Conservation (phyloP, 2,888 invertebrate genomes). For the Mylabris sibirica region DNA sequence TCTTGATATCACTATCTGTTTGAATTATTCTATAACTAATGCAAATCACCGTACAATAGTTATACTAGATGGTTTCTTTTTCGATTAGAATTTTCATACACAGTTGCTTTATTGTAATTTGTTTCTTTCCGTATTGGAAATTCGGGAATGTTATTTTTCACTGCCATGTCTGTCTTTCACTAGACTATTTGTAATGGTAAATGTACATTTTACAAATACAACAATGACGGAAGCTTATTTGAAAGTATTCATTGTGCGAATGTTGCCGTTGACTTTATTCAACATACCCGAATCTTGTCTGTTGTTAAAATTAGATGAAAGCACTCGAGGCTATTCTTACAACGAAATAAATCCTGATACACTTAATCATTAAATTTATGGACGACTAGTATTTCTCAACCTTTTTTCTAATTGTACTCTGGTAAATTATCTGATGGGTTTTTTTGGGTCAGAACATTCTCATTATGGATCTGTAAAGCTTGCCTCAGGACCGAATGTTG, state of each 20-base stretch:
- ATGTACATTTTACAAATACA: constrained; percentile 1
- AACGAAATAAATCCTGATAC: not conserved
- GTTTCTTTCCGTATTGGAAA: not conserved
- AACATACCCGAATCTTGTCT: not conserved
- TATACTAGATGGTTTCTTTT: not conserved
- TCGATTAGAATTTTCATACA: not conserved
- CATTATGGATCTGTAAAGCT: too few species aligned
- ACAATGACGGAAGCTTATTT: not conserved
- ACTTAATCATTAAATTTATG: not conserved
- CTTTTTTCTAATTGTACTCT: too few species aligned
- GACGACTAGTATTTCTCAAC: too few species aligned
- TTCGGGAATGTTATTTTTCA: not conserved
- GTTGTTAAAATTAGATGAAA: not conserved
- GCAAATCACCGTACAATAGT: not conserved
- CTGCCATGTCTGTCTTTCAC: not conserved
- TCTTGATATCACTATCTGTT: constrained; percentile 25
- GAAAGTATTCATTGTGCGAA: not conserved
- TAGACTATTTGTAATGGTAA: constrained; percentile 4
- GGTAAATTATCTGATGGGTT: too few species aligned
- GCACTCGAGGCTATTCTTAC: not conserved
- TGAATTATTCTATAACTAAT: not conserved
- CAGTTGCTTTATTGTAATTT: not conserved
- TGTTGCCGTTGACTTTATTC: not conserved
- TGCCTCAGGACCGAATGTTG: too few species aligned
- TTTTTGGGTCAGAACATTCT: too few species aligned